Evolutionary conservation across 2,888 invertebrate genomes (phyloP).

Genomic region (Lordiphosa fenestrarum): DNA sequence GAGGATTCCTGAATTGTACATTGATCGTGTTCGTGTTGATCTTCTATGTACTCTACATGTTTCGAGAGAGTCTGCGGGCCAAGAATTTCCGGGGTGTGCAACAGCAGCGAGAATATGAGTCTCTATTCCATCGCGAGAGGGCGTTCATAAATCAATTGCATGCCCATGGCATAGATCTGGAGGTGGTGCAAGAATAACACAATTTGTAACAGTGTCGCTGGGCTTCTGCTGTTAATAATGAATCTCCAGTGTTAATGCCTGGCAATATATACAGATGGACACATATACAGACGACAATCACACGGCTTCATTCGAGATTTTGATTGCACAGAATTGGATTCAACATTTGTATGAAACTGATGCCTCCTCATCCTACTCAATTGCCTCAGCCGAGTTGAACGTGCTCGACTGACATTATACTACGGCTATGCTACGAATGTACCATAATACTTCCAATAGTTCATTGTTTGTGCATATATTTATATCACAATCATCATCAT

Average conservation of each 20-base stretch:
- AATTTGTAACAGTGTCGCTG: not conserved
- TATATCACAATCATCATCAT: slow-evolving; percentile 11
- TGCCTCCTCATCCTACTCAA: slow-evolving; percentile 46
- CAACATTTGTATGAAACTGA: slow-evolving; percentile 33
- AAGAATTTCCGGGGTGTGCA: not conserved
- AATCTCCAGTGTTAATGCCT: slow-evolving; percentile 25
- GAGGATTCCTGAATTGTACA: too few species aligned
- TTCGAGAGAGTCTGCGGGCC: not conserved
- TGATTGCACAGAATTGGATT: slow-evolving; percentile 71
- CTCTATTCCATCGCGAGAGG: slow-evolving; percentile 1
- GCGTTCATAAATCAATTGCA: slow-evolving; percentile 6
- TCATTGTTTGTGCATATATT: slow-evolving; percentile 40
- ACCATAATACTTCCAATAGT: slow-evolving; percentile 40
- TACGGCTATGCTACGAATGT: not conserved
- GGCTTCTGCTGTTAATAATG: slow-evolving; percentile 22
- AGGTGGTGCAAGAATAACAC: not conserved
- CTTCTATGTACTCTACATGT: not conserved
- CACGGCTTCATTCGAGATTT: slow-evolving; percentile 25
- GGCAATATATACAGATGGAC: slow-evolving; percentile 8
- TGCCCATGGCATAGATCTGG: not conserved
- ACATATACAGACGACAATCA: slow-evolving; percentile 24
- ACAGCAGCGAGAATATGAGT: not conserved
- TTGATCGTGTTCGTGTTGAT: not conserved
- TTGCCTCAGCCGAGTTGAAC: slow-evolving; percentile 68
- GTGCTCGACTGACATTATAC: slow-evolving; percentile 63